Percentiles rank a stretch among this genome's conserved stretches.
Evolutionary conservation across 1,140 invertebrate species (phyloP).

Genomic region (Papilio polytes): DNA sequence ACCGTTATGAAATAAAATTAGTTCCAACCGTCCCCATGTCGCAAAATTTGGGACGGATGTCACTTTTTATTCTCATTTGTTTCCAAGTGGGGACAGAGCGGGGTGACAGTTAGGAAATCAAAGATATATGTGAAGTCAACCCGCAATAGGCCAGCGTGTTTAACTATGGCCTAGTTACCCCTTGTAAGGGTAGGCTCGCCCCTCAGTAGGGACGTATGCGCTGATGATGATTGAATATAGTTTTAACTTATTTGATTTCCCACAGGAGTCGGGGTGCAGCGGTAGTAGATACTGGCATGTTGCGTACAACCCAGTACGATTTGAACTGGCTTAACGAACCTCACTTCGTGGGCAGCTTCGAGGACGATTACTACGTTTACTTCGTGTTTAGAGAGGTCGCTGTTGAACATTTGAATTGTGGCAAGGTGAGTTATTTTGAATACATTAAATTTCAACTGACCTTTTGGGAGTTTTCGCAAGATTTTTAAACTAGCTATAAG

Average conservation of each 20-base stretch:
- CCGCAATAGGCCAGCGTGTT: too few species aligned
- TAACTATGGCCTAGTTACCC: too few species aligned
- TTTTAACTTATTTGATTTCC: neutral
- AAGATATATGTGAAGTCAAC: too few species aligned
- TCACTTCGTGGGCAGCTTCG: conserved; percentile 96
- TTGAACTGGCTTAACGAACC: conserved; percentile 97
- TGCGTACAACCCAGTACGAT: conserved; percentile 95
- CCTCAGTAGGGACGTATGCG: too few species aligned
- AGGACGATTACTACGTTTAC: conserved; percentile 94
- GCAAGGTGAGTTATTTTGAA: conserved; percentile 87
- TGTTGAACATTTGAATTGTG: conserved; percentile 96
- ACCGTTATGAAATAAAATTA: too few species aligned
- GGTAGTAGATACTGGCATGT: conserved; percentile 57
- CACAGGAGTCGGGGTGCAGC: conserved; percentile 67
- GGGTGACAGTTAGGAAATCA: too few species aligned
- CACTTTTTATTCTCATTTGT: too few species aligned
- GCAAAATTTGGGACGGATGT: too few species aligned
- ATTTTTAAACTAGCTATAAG: neutral
- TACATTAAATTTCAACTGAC: neutral
- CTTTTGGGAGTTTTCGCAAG: neutral
- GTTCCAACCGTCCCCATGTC: too few species aligned
- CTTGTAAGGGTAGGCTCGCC: too few species aligned
- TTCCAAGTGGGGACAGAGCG: too few species aligned
- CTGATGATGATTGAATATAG: too few species aligned
- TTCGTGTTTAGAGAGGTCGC: conserved; percentile 96